Percentiles rank a stretch among this genome's conserved stretches.
Evolutionary conservation across 2,113 vertebrate species (phyloP).

Genomic region (Crotalus tigris): DNA sequence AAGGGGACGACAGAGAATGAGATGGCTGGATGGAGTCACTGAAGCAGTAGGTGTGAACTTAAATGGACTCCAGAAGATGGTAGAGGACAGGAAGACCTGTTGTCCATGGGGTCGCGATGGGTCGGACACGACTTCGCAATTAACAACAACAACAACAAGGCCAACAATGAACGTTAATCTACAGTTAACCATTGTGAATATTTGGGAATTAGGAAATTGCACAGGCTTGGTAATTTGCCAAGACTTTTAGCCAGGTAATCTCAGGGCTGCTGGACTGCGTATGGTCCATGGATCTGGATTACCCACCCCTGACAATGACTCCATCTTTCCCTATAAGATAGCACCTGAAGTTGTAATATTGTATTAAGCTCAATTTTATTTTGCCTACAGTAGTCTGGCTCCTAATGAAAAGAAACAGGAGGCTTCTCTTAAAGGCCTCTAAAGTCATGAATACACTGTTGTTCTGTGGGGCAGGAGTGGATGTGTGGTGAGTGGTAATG

Average conservation of each 20-base stretch:
- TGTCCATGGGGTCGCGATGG: too few relatives aligned
- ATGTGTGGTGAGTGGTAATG: background rate
- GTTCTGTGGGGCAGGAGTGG: background rate
- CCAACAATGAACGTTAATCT: background rate
- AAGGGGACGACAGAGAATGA: too few relatives aligned
- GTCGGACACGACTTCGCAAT: too few relatives aligned
- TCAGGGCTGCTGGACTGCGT: background rate
- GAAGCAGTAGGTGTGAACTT: too few relatives aligned
- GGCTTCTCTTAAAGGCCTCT: background rate
- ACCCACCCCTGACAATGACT: background rate
- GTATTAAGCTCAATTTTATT: background rate
- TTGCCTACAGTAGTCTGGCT: background rate
- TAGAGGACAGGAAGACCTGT: too few relatives aligned
- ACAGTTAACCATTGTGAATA: background rate
- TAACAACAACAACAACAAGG: background rate
- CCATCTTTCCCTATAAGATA: background rate
- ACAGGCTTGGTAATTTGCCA: background rate
- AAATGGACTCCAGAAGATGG: too few relatives aligned
- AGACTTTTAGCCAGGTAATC: background rate
- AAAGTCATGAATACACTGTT: background rate
- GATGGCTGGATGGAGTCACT: too few relatives aligned
- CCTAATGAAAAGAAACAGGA: background rate
- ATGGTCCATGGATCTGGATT: background rate
- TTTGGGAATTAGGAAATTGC: background rate
- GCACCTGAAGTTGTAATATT: background rate